A percentile compares a stretch with the other conserved stretches of the same genome.
These are phyloP conservation scores for Ailuropoda melanoleuca DNA, from an alignment of 2,113 vertebrate species.

Conservation along the genomic window DNA sequence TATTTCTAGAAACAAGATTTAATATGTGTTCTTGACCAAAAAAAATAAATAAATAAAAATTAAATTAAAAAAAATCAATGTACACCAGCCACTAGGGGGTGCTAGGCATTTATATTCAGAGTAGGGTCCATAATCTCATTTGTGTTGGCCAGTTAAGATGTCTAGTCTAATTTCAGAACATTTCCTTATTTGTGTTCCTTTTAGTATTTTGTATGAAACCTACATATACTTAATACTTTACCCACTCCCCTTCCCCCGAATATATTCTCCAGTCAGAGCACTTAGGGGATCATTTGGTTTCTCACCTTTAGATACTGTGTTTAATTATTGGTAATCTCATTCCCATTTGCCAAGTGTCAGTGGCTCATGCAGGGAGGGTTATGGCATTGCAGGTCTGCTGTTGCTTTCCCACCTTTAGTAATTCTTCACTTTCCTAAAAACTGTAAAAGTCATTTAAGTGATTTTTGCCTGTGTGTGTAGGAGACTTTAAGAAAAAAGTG, in stretches of 20 bases:
- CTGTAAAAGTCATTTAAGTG: background rate
- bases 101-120: conserved; percentile 23
- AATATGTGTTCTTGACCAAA: background rate
- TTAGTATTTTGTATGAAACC: background rate
- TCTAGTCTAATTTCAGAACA: background rate
- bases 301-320: background rate
- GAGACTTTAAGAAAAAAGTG: background rate
- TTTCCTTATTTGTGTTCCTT: background rate
- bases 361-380: background rate
- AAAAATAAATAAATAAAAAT: background rate
- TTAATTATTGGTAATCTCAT: background rate
- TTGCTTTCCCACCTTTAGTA: background rate
- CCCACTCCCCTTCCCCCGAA: background rate
- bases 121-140: background rate
- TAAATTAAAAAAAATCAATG: background rate
- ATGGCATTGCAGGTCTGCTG: background rate
- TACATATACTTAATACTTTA: background rate
- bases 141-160: background rate
- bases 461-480: background rate
- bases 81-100: conserved; percentile 61
- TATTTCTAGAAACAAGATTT: background rate
- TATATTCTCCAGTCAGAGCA: background rate
- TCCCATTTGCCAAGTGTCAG: background rate
- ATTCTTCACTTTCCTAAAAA: background rate
- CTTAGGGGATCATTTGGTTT: background rate